Base-by-base conservation (phyloP, 2,797 vertebrate genomes). In the Benthosema pterotum region DNA sequence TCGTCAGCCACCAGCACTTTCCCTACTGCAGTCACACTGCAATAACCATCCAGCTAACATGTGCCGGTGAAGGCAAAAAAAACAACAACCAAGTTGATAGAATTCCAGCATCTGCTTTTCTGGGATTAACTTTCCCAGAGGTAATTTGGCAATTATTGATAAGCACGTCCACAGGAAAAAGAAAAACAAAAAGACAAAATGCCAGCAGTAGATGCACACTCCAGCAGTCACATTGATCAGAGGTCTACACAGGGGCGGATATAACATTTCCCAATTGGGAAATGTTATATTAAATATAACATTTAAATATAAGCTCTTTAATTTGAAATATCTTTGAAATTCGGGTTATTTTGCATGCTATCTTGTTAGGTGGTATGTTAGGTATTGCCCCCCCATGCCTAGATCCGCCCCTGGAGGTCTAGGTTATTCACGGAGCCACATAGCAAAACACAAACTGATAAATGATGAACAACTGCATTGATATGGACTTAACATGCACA, bases 381-480 rank as follows among this genome's bases (percentile, higher is more conserved):
- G n/a, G n/a, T n/a, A n/a, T n/a, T n/a, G n/a, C n/a, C n/a, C n/a
- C n/a, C n/a, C n/a, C n/a, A n/a, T n/a, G n/a, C n/a, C n/a, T n/a
- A n/a, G n/a, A n/a, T n/a, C n/a, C n/a, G n/a, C n/a, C n/a, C n/a
- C n/a, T n/a, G n/a, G 73, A 75, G 73, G 73, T 65, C 60, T 58
- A 60, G 19, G 25, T 67, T 64, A 52, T 67, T 80, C 75, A 84
- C 79, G 67, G 80, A 79, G 73, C 79, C 69, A 57, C 63, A 65
- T 51, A 9, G 28, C 28, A 32, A 32, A 32, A 32, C n/a, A 7
- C 28, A 32, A 32, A 32, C 28, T 32, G 28, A 32, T 32, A 32
- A 32, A 38, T 38, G 8, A 32, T 32, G n/a, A 38, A 38, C 32
- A 38, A 38, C 32, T 38, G 32, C 9, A 9, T 9, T 38, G n/a